These are phyloP conservation scores for Vimba vimba DNA, from an alignment of 2,113 vertebrate genomes.

Conservation along the genomic window DNA sequence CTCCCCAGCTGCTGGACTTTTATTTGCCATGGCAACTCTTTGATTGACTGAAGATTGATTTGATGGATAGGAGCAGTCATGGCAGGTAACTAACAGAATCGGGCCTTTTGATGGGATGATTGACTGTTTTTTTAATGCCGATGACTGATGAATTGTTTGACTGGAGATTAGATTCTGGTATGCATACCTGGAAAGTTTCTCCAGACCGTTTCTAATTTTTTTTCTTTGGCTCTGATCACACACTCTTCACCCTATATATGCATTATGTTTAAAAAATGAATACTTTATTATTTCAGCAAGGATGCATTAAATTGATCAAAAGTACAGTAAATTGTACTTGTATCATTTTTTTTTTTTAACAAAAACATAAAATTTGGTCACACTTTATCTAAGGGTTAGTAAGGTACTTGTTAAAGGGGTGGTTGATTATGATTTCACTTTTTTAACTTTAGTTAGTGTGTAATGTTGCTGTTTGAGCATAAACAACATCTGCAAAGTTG, in stretches of 20 bases:
- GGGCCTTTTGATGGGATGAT: slow-evolving; percentile 38
- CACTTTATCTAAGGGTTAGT: too few species aligned
- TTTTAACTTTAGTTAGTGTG: too few species aligned
- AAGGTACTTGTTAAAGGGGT: too few species aligned
- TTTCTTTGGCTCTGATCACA: not conserved
- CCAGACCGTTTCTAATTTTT: not conserved
- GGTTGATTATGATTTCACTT: too few species aligned
- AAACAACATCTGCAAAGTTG: too few species aligned
- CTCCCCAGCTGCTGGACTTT: not conserved
- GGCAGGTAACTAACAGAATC: slow-evolving; percentile 26
- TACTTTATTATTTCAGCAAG: not conserved
- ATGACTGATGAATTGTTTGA: slow-evolving; percentile 30
- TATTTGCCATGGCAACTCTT: slow-evolving; percentile 5
- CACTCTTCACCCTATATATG: too few species aligned
- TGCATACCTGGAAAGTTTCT: not conserved
- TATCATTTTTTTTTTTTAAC: too few species aligned
- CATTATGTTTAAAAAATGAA: not conserved
- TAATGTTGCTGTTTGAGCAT: too few species aligned
- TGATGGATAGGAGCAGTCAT: slow-evolving; percentile 31
- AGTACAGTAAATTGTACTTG: too few species aligned
- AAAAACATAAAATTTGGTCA: too few species aligned
- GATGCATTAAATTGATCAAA: not conserved
- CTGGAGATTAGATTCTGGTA: not conserved
- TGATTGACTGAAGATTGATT: slow-evolving; percentile 37
- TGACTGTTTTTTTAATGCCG: slow-evolving; percentile 19